phyloP scores from a whole-genome alignment of 2,888 invertebrate species.

The Meteorus colon region DNA sequence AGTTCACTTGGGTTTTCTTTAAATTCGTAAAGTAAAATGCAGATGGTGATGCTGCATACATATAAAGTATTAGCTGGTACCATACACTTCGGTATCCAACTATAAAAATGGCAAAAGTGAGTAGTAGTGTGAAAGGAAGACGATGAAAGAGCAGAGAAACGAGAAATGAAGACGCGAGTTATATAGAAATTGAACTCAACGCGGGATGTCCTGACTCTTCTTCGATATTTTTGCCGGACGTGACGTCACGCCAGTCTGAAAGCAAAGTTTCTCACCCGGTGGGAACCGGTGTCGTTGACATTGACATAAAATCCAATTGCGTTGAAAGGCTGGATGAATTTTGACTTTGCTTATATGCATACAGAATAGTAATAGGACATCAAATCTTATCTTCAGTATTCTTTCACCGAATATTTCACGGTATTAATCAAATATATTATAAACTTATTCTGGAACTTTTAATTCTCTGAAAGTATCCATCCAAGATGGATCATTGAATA shows the following conservation, averaged over 20 bases:
- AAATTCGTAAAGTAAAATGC: slow-evolving; percentile 4
- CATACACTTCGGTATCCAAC: slow-evolving; percentile 4
- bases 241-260: slow-evolving; percentile 47
- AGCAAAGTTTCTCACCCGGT: slow-evolving; percentile 47
- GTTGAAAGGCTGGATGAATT: slow-evolving; percentile 43
- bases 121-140: slow-evolving; percentile 13
- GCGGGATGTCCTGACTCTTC: slow-evolving; percentile 45
- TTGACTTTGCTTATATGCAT: slow-evolving; percentile 13
- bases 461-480: no score
- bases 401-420: neutral
- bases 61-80: neutral
- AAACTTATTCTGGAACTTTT: no score
- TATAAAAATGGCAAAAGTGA: slow-evolving; percentile 5
- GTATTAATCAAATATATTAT: no score
- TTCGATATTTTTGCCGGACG: slow-evolving; percentile 44
- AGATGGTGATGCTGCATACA: neutral
- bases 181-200: slow-evolving; percentile 36
- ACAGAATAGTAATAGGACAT: slow-evolving; percentile 12
- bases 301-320: slow-evolving; percentile 45
- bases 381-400: neutral
- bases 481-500: no score
- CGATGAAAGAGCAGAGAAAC: neutral
- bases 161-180: slow-evolving; percentile 13
- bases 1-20: neutral
- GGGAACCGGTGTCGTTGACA: slow-evolving; percentile 45